Base-by-base conservation (phyloP, 2,888 invertebrate species). In the Junonia oenone region DNA sequence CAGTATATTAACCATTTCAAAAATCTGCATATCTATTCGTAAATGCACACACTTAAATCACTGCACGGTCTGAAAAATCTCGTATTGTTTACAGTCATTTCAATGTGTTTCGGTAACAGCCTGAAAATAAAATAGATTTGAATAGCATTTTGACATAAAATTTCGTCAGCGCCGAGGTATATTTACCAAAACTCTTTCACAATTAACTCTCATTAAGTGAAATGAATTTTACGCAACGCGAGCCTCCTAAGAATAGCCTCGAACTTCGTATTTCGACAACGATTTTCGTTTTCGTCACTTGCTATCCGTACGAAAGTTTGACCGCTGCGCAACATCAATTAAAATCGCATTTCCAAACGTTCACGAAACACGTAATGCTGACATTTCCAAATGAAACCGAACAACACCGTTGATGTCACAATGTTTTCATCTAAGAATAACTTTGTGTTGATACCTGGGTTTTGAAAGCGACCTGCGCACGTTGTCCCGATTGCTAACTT, bases 331-430 rank as follows among this genome's bases (percentile, higher is more conserved):
- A 78, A 81, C 83, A 81, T 80, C 88, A 83, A 90, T 90, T 90
- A 90, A 88, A 89, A 84, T 83, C 88, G 68, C 83, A 90, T 89
- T 89, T 87, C 67, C 68, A 69, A 70, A 70, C 72, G 64, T 71
- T 68, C 72, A 62, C 63, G 57, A 63, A 73, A 73, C 85, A 85
- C 87, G 86, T 79, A 71, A 86, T 72, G 67, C 69, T 67, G 69
- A 75, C 76, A 78, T 85, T 84, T 80, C 71, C 71, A 70, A 51
- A 51, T 22, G 15, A 29, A 37, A 56, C 47, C 26, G 26, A 45
- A 57, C 49, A 51, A 26, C 11, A 29, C 15, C 47, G 38, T 19
- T 43, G 46, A 26, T 59, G 51, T 56, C 56, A 47, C 56, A 56
- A 56, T 56, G 40, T 35, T 33, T 51, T 27, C 47, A 38, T 14